Evolutionary conservation across 2,888 invertebrate genomes (phyloP), one percentile per base, ranked within the genome.

Genomic region (Eristalis arbustorum): DNA sequence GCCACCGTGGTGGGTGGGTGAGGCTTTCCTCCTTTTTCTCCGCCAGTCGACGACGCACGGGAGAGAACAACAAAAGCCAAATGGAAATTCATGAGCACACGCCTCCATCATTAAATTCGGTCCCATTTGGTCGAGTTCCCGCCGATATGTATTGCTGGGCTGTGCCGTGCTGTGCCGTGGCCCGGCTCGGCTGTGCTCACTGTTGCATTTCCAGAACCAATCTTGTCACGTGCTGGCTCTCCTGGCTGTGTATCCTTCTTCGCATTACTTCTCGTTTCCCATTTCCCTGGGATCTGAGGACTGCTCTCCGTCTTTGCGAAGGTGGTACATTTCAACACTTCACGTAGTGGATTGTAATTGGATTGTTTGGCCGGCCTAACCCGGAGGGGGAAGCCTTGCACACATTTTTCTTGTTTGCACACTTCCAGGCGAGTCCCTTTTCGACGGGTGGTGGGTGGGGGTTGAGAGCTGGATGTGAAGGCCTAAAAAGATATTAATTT

Each of bases 161-260:
- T n/a, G 3, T 14, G 37, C 37, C 8, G 37, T 37, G 37, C 11
- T 11, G 13, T 40, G 31, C n/a, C n/a, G n/a, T n/a, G n/a, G n/a
- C n/a, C n/a, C n/a, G n/a, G n/a, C 68, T 59, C 63, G 42, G 63
- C 76, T 73, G 62, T 76, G 68, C 75, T 67, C 84, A 68, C 73
- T 85, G 81, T 85, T 85, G 84, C 84, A 80, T 77, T 80, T 77
- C 72, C 61, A 85, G 67, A 76, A 73, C 76, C 80, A 85, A 81
- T 81, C 61, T n/a, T 66, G 77, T 62, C 85, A 85, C 85, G 85
- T 85, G 81, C 85, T 73, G 64, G 64, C 74, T 77, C 69, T 66
- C 49, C 73, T 69, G 64, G 68, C 66, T 61, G 25, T 73, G 63
- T 84, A 80, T 81, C 67, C 66, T 64, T 73, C 69, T 69, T 31